Base-by-base conservation (phyloP, 1,140 invertebrate genomes). In the Antheraea pernyi region DNA sequence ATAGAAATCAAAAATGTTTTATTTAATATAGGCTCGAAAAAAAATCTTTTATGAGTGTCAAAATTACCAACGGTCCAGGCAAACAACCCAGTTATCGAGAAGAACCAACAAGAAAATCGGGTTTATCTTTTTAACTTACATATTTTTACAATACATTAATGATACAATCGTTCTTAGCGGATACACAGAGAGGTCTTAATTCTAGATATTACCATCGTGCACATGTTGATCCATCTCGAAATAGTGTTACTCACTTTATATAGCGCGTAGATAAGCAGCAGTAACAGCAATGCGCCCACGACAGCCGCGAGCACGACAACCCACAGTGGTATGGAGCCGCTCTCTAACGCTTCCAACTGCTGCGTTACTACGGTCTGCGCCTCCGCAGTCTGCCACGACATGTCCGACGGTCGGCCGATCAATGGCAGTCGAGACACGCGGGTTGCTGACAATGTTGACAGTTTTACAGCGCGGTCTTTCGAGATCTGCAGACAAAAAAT, bases 201-300 rank as follows among this genome's bases (percentile, higher is more conserved):
- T n/a, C n/a, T n/a, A n/a, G n/a, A n/a, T n/a, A n/a, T n/a, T n/a
- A n/a, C n/a, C n/a, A n/a, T n/a, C n/a, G n/a, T n/a, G n/a, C n/a
- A n/a, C n/a, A n/a, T n/a, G n/a, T n/a, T n/a, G n/a, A n/a, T n/a
- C n/a, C n/a, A n/a, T n/a, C n/a, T n/a, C n/a, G n/a, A n/a, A n/a
- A n/a, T n/a, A n/a, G n/a, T n/a, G n/a, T n/a, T n/a, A n/a, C 92
- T 94, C 90, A 98, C 97, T 95, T 97, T 98, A 85, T 97, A 97
- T 0, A 99, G 92, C 42, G 97, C 84, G 79, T 95, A 96, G 69
- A 98, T 95, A 42, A 98, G 94, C 70, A 98, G 89, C 65, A 98
- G 91, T 19, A 98, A 93, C 67, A 98, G 95, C 5, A 98, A 88
- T 0, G 97, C 95, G 10, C 98, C 98, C 11, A 95, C 95, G 65